These are phyloP conservation scores for Diadegma fenestrale DNA, from an alignment of 2,888 invertebrate genomes.

Conservation along the genomic window DNA sequence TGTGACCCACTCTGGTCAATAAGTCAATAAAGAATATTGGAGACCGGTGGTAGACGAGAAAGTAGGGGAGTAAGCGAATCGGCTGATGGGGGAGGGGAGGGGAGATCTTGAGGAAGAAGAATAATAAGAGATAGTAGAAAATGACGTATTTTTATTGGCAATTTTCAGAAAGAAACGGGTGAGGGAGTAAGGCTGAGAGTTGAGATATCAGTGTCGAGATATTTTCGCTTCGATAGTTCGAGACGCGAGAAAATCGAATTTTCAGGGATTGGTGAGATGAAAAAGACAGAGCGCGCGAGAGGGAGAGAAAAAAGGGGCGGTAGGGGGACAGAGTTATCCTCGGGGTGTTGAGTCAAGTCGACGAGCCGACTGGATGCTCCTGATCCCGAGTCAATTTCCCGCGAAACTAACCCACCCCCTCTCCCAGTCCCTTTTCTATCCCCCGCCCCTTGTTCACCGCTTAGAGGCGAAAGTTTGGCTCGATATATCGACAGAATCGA, in stretches of 20 bases:
- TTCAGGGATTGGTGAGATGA: conserved; percentile 59
- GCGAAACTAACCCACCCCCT: conserved; percentile 72
- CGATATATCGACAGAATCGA: conserved; percentile 76
- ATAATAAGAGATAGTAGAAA: conserved; percentile 62
- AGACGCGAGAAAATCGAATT: conserved; percentile 74
- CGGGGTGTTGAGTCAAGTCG: conserved; percentile 68
- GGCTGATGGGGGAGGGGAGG: not conserved
- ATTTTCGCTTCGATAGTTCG: conserved; percentile 68
- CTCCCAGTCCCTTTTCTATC: conserved; percentile 50
- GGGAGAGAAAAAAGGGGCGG: not conserved
- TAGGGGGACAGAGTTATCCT: conserved; percentile 59
- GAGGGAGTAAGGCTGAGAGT: conserved; percentile 46
- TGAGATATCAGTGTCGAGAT: conserved; percentile 69
- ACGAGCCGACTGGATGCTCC: conserved; percentile 68
- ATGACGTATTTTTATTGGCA: conserved; percentile 70
- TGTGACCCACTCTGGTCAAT: conserved; percentile 48
- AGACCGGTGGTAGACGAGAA: not conserved
- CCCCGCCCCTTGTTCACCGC: conserved; percentile 66
- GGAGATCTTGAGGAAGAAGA: conserved; percentile 39
- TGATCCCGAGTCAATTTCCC: conserved; percentile 71
- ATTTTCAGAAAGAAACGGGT: conserved; percentile 65
- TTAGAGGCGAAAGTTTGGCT: conserved; percentile 72
- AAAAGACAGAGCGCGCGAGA: conserved; percentile 11
- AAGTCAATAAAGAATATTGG: conserved; percentile 60
- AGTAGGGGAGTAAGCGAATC: not conserved